Conservation (phyloP, 2,888 invertebrate species). For the Ceratothoa steindachneri region DNA sequence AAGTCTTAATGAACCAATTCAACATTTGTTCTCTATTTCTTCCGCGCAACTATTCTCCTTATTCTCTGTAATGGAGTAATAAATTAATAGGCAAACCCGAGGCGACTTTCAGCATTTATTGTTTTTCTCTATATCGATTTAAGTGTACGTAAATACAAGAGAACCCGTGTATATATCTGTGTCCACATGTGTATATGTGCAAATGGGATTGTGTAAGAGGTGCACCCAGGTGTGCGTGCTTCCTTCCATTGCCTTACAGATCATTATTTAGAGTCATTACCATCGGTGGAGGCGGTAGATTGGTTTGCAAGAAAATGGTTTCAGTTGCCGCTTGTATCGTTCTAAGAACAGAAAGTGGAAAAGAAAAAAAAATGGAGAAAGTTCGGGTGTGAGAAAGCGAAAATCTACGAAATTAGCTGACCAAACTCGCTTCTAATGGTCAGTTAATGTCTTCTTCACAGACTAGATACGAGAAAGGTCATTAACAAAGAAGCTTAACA, state of each 20-base stretch:
- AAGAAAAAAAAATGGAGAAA: background rate
- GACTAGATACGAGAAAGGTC: too few species aligned
- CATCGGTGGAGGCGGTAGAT: background rate
- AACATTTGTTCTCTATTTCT: constrained; percentile 6
- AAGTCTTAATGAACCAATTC: background rate
- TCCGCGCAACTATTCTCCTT: background rate
- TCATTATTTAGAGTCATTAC: constrained; percentile 15
- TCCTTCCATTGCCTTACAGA: constrained; percentile 11
- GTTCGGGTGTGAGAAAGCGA: background rate
- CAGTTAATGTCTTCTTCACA: background rate
- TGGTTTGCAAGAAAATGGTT: constrained; percentile 6
- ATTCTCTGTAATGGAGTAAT: constrained; percentile 3
- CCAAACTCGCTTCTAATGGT: background rate
- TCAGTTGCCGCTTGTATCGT: background rate
- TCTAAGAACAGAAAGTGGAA: background rate
- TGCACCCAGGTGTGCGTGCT: constrained; percentile 1
- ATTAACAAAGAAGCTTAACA: too few species aligned
- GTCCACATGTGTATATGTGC: too few species aligned
- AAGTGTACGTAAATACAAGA: too few species aligned
- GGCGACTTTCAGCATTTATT: constrained; percentile 1
- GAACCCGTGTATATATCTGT: too few species aligned
- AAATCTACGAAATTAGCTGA: background rate
- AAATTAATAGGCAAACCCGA: background rate
- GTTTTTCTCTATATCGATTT: background rate
- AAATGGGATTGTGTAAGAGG: background rate